Evolutionary conservation across 2,113 vertebrate species (phyloP), one percentile per base, ranked within the genome.

Genomic region (Lycaon pictus): DNA sequence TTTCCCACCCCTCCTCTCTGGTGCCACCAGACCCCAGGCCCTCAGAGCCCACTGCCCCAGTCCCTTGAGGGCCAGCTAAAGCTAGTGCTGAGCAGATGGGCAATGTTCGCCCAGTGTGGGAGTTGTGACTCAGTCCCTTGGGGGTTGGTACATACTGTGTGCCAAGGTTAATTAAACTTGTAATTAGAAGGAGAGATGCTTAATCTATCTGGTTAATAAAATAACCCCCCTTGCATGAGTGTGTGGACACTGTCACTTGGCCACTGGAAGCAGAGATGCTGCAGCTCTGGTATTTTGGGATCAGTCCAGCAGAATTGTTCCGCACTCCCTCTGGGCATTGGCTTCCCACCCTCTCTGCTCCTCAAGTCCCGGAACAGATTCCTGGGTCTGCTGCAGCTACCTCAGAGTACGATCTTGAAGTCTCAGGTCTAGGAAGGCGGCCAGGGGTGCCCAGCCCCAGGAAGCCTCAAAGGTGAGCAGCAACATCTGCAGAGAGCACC

Each of bases 161-260:
- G 97, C 98, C 98, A 98, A 98, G 98, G 98, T 98, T 98, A 98
- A 98, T 98, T 98, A 98, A 98, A 98, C 97, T 96, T 85, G 97
- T 94, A 98, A 98, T 98, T 98, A 98, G 97, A 96, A 97, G 94
- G 94, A 98, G 96, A 96, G 95, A 96, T 96, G 97, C 97, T 97
- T 97, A 97, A 98, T 98, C 97, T 97, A 95, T 93, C 94, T 95
- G 96, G 97, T 98, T 98, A 98, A 96, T 97, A 97, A 98, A 98
- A 98, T 96, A 97, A 97, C 93, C 92, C 92, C 93, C 88, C 79
- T 97, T 25, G 60, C 67, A 79, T 1, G 60, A 95, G 90, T 90
- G 51, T 3, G 1, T 3, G 58, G 90, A 60, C 6, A 0, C 95
- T 80, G 93, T 96, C 88, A 88, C n/a, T 96, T 7, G 37, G 86